Percentiles rank a stretch among this genome's conserved stretches.
phyloP scores from a whole-genome alignment of 2,113 vertebrate genomes.

The Phaethornis superciliosus region DNA sequence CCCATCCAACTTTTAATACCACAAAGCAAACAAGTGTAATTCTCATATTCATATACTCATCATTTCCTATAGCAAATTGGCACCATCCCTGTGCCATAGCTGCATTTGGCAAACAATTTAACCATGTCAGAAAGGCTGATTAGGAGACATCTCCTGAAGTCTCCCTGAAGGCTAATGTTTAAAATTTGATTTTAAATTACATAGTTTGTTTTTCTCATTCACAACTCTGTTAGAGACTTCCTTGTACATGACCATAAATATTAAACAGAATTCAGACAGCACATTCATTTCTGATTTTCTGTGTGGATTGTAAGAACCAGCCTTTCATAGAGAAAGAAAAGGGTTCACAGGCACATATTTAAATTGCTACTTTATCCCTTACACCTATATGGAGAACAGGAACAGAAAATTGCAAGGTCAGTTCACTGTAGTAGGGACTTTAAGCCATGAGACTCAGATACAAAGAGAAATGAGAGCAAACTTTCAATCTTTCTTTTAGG shows the following conservation, averaged over 20 bases:
- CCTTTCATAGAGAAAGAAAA: background rate
- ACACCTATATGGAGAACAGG: background rate
- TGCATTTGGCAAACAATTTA: background rate
- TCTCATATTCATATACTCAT: background rate
- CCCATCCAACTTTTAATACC: background rate
- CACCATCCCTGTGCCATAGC: background rate
- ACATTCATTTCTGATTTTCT: background rate
- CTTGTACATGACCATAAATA: background rate
- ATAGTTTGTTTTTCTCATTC: background rate
- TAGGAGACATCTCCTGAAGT: background rate
- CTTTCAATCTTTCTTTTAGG: background rate
- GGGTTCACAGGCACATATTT: background rate
- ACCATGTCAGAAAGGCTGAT: background rate
- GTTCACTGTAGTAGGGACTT: background rate
- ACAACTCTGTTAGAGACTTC: background rate
- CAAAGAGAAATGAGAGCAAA: background rate
- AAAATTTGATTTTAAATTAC: background rate
- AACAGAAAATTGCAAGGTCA: background rate
- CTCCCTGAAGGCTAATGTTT: background rate
- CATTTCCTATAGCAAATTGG: background rate
- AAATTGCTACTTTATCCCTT: constrained; percentile 7
- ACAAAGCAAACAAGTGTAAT: background rate
- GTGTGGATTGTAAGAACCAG: background rate
- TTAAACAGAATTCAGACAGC: background rate
- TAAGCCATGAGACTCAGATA: background rate